phyloP scores from a whole-genome alignment of 1,140 invertebrate species.

The Saccostrea cuccullata region DNA sequence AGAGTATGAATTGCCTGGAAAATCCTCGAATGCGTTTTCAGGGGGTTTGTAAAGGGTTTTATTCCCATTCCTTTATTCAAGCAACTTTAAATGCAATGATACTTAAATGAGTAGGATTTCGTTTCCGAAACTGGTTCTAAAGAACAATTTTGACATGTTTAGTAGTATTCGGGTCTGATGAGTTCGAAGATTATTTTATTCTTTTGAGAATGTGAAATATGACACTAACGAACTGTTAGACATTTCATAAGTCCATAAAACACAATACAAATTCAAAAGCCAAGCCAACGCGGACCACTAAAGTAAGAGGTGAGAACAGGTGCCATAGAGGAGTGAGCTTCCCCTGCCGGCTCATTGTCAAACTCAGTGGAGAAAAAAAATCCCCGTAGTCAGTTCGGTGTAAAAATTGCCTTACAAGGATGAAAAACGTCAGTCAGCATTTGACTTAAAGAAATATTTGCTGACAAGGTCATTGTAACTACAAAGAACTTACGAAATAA shows the following conservation, averaged over 20 bases:
- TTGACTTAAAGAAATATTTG: slow-evolving; percentile 6
- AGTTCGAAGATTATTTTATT: slow-evolving; percentile 7
- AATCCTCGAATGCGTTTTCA: background rate
- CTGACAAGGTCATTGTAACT: background rate
- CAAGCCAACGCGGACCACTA: background rate
- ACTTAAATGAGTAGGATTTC: background rate
- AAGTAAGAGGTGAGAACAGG: too few relatives aligned
- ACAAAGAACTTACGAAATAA: background rate
- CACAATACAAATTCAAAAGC: background rate
- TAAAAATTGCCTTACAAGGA: background rate
- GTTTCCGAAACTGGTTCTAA: background rate
- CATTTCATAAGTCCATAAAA: slow-evolving; percentile 7
- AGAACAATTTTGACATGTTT: background rate
- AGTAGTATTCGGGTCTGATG: background rate
- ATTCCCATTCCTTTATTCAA: background rate
- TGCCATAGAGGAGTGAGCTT: too few relatives aligned
- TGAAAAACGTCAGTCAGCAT: too few relatives aligned
- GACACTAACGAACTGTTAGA: background rate
- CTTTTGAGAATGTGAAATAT: slow-evolving; percentile 1
- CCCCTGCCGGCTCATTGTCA: slow-evolving; percentile 2
- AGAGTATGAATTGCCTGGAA: slow-evolving; percentile 5
- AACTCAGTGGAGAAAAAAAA: background rate
- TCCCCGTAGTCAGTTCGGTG: background rate
- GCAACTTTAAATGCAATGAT: background rate
- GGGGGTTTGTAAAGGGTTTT: background rate